Base-by-base conservation (phyloP, 2,888 invertebrate genomes). In the Cerceris rybyensis region DNA sequence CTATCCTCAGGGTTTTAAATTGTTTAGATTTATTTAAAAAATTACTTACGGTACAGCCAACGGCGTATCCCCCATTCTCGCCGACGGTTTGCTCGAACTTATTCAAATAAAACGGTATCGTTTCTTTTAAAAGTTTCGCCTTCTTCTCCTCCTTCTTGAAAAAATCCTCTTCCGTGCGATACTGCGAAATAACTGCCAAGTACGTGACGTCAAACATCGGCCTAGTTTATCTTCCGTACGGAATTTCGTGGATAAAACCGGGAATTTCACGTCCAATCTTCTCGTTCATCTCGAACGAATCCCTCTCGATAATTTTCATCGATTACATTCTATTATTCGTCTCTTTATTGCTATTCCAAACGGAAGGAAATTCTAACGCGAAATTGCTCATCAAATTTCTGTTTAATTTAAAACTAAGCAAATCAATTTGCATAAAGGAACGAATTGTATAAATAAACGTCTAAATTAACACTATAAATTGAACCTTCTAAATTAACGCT, bases 21-120 rank as follows among this genome's bases (percentile, higher is more conserved):
- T 6, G 46, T 46, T 46, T 11, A 46, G 59, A 77, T 65, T 41
- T 49, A 54, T 2, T 6, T n/a, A 6, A 17, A 49, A 14, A 42
- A 63, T 7, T 7, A 91, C 93, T 92, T 90, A 94, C 94, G 70
- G 91, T 92, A 42, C 92, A 90, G 13, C 94, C 94, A n/a, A 94
- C 94, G 8, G 94, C 93, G 85, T 92, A 94, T 43, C 94, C 94
- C 39, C 92, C 93, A 84, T 94, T 94, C 57, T 93, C 93, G 28
- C 92, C 92, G 13, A 94, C 90, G n/a, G 93, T 93, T 82, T 93
- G 93, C 86, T 94, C 94, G 85, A 94, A 94, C 85, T 93, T 93
- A 52, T 93, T 93, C 74, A 94, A 89, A 85, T 94, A 94, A 80
- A 93, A 93, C 2, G 94, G 94, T 81, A 94, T 93, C 13, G 93